Evolutionary conservation across 1,140 invertebrate species (phyloP), one percentile per base, ranked within the genome.

Genomic region (Argopecten irradians): DNA sequence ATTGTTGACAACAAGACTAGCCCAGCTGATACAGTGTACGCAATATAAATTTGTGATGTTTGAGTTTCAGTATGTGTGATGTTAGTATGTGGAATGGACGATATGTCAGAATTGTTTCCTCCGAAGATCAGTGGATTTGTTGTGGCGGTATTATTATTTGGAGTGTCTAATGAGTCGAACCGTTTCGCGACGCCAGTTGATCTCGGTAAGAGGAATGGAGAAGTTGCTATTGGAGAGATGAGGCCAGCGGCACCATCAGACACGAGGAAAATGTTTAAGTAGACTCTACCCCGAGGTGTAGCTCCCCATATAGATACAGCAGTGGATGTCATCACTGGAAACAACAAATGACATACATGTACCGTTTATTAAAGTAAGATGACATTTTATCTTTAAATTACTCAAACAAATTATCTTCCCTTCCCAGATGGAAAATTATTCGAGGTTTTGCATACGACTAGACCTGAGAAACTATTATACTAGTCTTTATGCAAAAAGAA

Each of bases 161-260:
- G 16, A 0, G 35, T 9, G 14, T 84, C 28, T 22, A 2, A 1
- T 28, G 14, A 9, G 33, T 5, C 35, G 41, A 28, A 41, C 1
- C 13, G 13, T 1, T 3, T 1, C 22, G 19, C 34, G 8, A 13
- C 35, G 32, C 22, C 33, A 55, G 1, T 33, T 0, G 41, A 13
- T 8, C 19, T 46, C 14, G 43, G 19, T 32, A 85, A n/a, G 1
- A 88, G 46, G 71, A 88, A 88, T 85, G 87, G 87, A 0, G 83
- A 43, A 0, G 87, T 85, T 32, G 41, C 41, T 22, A 88, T 88
- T 28, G 87, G 87, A 35, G 87, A 46, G 8, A 88, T 0, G 33
- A 88, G 84, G 8, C 87, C 87, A n/a, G 83, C 83, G 28, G 71
- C 13, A 41, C 41, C 83, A 36, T 36, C 35, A 14, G 43, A 43